Base-by-base conservation (phyloP, 2,888 invertebrate species). In the Xestia c-nigrum region DNA sequence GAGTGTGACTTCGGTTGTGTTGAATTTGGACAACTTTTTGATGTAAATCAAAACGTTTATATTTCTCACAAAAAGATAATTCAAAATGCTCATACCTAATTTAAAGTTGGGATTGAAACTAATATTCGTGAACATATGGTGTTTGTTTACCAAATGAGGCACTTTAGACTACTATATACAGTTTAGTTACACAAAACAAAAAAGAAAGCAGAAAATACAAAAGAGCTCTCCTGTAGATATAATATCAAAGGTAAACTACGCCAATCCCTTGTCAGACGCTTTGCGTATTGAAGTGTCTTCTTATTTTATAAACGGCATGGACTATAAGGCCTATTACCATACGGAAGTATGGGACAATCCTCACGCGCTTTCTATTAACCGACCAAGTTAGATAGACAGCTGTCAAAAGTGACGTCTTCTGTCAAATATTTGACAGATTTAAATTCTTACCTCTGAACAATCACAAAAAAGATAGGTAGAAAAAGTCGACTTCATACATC, bases 281-380 rank as follows among this genome's bases (percentile, higher is more conserved):
- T 85, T 83, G 86, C 83, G 83, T 83, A 85, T 85, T 83, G 55
- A 72, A 86, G 84, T 79, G 84, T 84, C 83, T 85, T 84, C 73
- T 78, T 84, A 84, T 79, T 86, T 85, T 86, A 66, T 86, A 83
- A 65, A 83, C 38, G 84, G 80, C 86, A 86, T 84, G 86, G 76
- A 84, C 70, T 88, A 46, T 67, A 82, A 84, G 87, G 87, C 89
- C 87, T 87, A 87, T 79, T 61, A 68, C 57, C 76, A 72, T 81
- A 85, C 55, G 12, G 3, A 31, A 63, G 63, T 59, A 71, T 71
- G 82, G 72, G 46, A 76, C 52, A 59, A 80, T 47, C 46, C 50
- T 73, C 61, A 73, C 31, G 24, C 80, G 67, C 43, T 7, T 50
- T 21, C n/a, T 59, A 59, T 14, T 14, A 40, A 55, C 43, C 3